Base-by-base conservation (phyloP, 2,113 vertebrate genomes). In the Tragelaphus strepsiceros region DNA sequence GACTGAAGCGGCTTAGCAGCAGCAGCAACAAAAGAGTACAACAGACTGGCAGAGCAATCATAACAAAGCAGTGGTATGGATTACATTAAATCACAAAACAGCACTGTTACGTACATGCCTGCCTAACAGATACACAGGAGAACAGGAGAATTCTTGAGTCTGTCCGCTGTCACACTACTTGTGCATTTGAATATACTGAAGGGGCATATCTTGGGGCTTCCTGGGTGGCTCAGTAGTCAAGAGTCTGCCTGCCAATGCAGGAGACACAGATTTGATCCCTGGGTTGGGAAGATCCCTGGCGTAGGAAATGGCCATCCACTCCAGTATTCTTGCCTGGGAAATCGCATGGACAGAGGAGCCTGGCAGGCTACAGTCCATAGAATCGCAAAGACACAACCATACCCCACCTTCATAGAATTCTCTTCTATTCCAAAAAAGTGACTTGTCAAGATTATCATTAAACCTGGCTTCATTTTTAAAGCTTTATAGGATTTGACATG, bases 391-490 rank as follows among this genome's bases (percentile, higher is more conserved):
- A 77, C 71, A 43, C 71, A 77, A 43, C 21, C 71, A 43, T 43
- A 43, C 22, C 39, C 32, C 6, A 35, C 35, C 82, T 91, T 26
- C 53, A 13, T 6, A 17, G 13, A 81, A 51, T 26, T 59, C 51
- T 92, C 56, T 80, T 71, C 88, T 71, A 26, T 77, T 64, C 59
- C 61, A 59, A 62, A 93, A 64, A 46, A 14, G 82, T 82, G 85
- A 90, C 74, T 59, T 59, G n/a, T 39, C 59, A 88, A 62, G 56
- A 80, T 90, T 77, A 85, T 85, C 88, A 91, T 96, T 85, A 96
- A 93, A 91, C 51, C 91, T 87, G 35, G 94, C 21, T 89, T 91
- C 58, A 15, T 78, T 97, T 81, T 96, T 49, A 96, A 96, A 88
- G 54, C 49, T 85, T 90, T 86, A 93, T 30, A 96, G 82, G 77